Conservation (phyloP, 2,797 vertebrate genomes). For the Notolepis coatsorum region DNA sequence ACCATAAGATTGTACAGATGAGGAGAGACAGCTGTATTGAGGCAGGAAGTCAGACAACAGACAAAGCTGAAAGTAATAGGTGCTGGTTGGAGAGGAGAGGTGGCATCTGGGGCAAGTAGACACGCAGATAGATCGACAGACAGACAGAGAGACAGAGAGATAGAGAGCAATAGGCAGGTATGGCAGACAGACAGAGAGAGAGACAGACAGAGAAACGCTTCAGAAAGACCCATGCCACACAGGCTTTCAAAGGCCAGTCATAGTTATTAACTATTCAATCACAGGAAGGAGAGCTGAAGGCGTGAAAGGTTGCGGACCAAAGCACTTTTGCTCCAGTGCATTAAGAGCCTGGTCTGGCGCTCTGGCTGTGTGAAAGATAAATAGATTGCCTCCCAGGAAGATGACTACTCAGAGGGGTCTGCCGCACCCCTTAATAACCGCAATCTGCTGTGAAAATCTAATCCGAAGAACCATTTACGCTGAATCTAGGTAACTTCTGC, state of each 20-base stretch:
- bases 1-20: conserved; percentile 54
- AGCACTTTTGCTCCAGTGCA: conserved; percentile 88
- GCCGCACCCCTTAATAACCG: conserved; percentile 81
- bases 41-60: conserved; percentile 20
- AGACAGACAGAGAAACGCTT: conserved; percentile 60
- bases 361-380: conserved; percentile 80
- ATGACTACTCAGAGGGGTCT: conserved; percentile 77
- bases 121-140: conserved; percentile 27
- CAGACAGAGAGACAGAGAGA: conserved; percentile 54
- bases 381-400: conserved; percentile 86
- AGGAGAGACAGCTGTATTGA: conserved; percentile 34
- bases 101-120: conserved; percentile 65
- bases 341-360: conserved; percentile 82
- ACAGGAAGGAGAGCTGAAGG: conserved; percentile 84
- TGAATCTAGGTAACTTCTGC: conserved; percentile 84
- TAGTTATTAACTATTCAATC: conserved; percentile 88
- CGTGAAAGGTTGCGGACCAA: conserved; percentile 86
- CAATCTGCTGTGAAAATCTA: conserved; percentile 88
- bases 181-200: conserved; percentile 66
- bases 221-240: conserved; percentile 62
- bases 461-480: conserved; percentile 86
- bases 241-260: conserved; percentile 82
- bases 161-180: conserved; percentile 68
- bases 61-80: conserved; percentile 59
- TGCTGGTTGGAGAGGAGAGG: conserved; percentile 52